phyloP scores from a whole-genome alignment of 2,888 invertebrate species.

The Galerucella pusilla region DNA sequence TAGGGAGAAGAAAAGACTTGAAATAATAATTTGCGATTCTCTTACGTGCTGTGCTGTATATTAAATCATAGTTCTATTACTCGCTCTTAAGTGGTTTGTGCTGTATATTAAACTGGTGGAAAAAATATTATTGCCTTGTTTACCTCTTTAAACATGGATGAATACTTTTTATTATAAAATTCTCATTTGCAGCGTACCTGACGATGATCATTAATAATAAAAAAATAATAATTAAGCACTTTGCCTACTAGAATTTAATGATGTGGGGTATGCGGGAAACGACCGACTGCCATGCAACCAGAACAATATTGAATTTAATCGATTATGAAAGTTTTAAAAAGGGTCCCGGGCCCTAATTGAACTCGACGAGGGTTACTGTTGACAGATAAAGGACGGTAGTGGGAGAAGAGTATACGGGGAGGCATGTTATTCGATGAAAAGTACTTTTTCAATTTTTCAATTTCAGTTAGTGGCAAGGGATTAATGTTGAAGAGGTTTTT shows the following conservation, averaged over 20 bases:
- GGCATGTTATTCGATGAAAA: constrained; percentile 1
- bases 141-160: background rate
- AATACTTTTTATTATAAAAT: background rate
- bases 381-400: constrained; percentile 19
- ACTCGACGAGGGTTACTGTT: constrained; percentile 36
- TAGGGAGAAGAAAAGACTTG: too few relatives aligned
- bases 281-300: constrained; percentile 22
- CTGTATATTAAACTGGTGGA: too few relatives aligned
- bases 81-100: too few relatives aligned
- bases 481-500: constrained; percentile 18
- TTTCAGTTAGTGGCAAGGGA: constrained; percentile 11
- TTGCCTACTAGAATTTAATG: constrained; percentile 28
- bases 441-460: constrained; percentile 17
- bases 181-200: background rate
- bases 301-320: constrained; percentile 40
- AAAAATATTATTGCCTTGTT: background rate
- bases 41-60: too few relatives aligned
- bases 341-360: constrained; percentile 36
- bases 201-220: constrained; percentile 25
- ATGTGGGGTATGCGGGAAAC: constrained; percentile 22
- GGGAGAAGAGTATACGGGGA: background rate
- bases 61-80: too few relatives aligned
- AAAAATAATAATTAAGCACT: constrained; percentile 29
- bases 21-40: too few relatives aligned
- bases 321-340: constrained; percentile 38